Percentiles rank a stretch among this genome's conserved stretches.
Conservation (phyloP, 2,113 vertebrate genomes). For the Halcyon senegalensis region DNA sequence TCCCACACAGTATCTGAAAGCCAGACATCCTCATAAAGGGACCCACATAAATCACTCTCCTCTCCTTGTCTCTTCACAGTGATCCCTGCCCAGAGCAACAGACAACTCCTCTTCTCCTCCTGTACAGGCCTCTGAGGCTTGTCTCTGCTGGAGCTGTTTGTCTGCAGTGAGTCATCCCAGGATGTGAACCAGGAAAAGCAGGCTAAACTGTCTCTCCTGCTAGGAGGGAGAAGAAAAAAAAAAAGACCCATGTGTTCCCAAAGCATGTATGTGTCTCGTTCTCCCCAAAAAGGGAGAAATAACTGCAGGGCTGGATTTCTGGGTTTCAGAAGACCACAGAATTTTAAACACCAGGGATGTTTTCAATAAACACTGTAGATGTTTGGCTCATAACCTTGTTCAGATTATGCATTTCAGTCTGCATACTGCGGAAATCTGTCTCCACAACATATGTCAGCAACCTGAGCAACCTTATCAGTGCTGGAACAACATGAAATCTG, state of each 20-base stretch:
- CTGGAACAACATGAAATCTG: not conserved
- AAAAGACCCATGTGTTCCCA: constrained; percentile 14
- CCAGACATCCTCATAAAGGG: constrained; percentile 29
- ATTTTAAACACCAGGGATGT: constrained; percentile 70
- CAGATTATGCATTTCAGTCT: constrained; percentile 67
- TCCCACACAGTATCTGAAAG: not conserved
- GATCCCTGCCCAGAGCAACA: not conserved
- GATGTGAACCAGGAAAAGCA: constrained; percentile 63
- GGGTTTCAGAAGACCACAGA: constrained; percentile 57
- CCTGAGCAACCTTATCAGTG: constrained; percentile 12
- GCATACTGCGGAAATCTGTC: constrained; percentile 68
- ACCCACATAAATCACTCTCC: constrained; percentile 22
- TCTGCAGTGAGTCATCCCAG: constrained; percentile 54
- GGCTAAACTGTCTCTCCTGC: constrained; percentile 38
- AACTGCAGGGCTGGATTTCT: constrained; percentile 45
- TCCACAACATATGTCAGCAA: constrained; percentile 71
- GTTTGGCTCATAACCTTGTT: constrained; percentile 63
- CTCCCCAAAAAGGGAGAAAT: constrained; percentile 67
- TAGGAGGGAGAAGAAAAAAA: not conserved
- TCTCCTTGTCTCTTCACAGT: not conserved
- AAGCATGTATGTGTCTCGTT: constrained; percentile 34
- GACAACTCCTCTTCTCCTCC: not conserved
- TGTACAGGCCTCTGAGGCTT: not conserved
- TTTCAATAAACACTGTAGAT: constrained; percentile 75
- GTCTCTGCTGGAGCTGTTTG: constrained; percentile 25